These are phyloP conservation scores for Eumaeus atala DNA, from an alignment of 1,140 invertebrate species.

Conservation along the genomic window DNA sequence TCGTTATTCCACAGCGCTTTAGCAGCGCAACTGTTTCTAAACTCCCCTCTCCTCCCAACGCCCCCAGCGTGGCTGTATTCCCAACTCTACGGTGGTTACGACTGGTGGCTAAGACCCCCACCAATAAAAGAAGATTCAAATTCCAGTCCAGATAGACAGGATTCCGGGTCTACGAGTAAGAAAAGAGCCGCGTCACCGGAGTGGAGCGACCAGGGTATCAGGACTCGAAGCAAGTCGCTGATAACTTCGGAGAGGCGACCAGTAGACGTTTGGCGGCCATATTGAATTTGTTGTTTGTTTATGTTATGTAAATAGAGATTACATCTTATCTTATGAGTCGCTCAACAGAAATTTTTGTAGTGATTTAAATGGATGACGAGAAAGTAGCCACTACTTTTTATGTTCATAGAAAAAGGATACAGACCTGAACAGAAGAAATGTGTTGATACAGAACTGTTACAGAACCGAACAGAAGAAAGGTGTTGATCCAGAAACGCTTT, in stretches of 20 bases:
- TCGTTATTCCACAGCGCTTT: slow-evolving; percentile 79
- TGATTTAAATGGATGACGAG: no score
- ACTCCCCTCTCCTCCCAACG: slow-evolving; percentile 80
- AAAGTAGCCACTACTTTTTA: no score
- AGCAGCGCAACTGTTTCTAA: slow-evolving; percentile 81
- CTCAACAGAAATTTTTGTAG: no score
- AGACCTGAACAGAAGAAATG: no score
- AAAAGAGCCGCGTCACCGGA: slow-evolving; percentile 64
- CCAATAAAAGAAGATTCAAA: slow-evolving; percentile 61
- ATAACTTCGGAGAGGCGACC: slow-evolving; percentile 59
- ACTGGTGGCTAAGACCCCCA: slow-evolving; percentile 77
- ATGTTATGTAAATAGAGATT: no score
- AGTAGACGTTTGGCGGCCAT: slow-evolving; percentile 78
- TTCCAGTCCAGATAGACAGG: slow-evolving; percentile 61
- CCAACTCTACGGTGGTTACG: slow-evolving; percentile 79
- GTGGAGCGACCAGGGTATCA: slow-evolving; percentile 55
- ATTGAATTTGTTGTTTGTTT: slow-evolving; percentile 42
- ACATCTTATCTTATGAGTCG: no score
- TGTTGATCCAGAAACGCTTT: no score
- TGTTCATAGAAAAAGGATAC: no score
- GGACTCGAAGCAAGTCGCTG: slow-evolving; percentile 65
- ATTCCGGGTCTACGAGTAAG: slow-evolving; percentile 54
- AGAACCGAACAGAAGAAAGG: no score
- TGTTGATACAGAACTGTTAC: no score
- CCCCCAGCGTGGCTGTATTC: slow-evolving; percentile 84